Percentiles rank a stretch among this genome's conserved stretches.
phyloP scores from a whole-genome alignment of 2,797 vertebrate genomes.

The Periparus ater region DNA sequence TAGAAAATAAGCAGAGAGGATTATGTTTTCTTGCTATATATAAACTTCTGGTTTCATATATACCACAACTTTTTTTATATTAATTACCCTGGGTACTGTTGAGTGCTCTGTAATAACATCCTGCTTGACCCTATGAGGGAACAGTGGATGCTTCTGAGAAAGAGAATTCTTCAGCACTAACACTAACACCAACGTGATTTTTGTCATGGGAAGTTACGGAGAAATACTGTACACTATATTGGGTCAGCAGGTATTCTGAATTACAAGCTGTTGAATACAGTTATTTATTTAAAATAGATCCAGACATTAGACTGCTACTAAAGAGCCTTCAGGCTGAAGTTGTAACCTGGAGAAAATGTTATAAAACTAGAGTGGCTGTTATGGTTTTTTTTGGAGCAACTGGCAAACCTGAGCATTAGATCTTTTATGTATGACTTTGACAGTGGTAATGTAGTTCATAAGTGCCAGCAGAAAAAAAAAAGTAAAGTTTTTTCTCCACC shows the following conservation, averaged over 20 bases:
- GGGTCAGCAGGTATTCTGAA: not conserved
- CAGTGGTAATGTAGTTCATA: not conserved
- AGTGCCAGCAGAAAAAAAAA: not conserved
- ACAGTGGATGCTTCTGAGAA: not conserved
- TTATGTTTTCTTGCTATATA: slow-evolving; percentile 50
- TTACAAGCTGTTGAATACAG: not conserved
- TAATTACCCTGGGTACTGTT: not conserved
- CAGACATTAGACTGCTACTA: not conserved
- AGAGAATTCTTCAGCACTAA: not conserved
- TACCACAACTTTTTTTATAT: not conserved
- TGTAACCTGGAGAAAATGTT: not conserved
- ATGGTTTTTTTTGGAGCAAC: not conserved
- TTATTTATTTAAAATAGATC: not conserved
- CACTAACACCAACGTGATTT: not conserved
- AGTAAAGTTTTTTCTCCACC: not conserved
- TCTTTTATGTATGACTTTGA: not conserved
- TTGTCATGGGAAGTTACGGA: not conserved
- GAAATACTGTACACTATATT: not conserved
- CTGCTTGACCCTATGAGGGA: not conserved
- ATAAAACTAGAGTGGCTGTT: not conserved
- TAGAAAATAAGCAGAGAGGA: slow-evolving; percentile 51
- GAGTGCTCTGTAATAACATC: not conserved
- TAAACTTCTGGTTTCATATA: slow-evolving; percentile 40
- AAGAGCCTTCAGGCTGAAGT: not conserved
- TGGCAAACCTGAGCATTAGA: not conserved